phyloP scores from a whole-genome alignment of 2,888 invertebrate genomes.

The Scaptomyza parva region DNA sequence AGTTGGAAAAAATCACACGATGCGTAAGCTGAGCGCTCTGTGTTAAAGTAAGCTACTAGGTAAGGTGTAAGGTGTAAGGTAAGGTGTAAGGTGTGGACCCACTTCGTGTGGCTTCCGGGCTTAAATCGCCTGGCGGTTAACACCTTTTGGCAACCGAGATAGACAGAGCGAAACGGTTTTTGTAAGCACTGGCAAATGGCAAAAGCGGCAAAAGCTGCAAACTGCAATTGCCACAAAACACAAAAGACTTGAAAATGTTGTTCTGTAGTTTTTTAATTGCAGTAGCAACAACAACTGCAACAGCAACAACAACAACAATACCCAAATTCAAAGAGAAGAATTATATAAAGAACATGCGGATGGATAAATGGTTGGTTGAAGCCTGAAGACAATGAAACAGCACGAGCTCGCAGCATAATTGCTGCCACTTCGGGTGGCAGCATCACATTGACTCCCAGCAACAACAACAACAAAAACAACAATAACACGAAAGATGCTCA shows the following conservation, averaged over 20 bases:
- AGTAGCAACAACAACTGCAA: slow-evolving; percentile 2
- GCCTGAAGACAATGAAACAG: slow-evolving; percentile 5
- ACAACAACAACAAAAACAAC: background rate
- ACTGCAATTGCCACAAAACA: slow-evolving; percentile 12
- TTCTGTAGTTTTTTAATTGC: slow-evolving; percentile 54
- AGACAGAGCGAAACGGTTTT: slow-evolving; percentile 1
- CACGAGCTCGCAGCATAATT: slow-evolving; percentile 30
- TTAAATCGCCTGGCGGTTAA: slow-evolving; percentile 37
- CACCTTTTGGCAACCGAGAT: slow-evolving; percentile 32
- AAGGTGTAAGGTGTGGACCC: slow-evolving; percentile 3
- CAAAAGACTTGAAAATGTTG: slow-evolving; percentile 31
- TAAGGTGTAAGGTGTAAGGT: too few relatives aligned
- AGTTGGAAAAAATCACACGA: slow-evolving; percentile 24
- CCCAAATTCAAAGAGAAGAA: background rate
- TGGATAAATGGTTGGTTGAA: background rate
- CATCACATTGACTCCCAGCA: slow-evolving; percentile 1
- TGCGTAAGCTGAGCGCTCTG: slow-evolving; percentile 21
- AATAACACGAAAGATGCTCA: background rate
- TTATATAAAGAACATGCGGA: background rate
- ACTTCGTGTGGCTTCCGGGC: slow-evolving; percentile 31
- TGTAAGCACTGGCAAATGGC: slow-evolving; percentile 10
- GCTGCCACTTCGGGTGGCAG: slow-evolving; percentile 8
- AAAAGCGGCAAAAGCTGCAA: background rate
- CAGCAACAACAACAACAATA: background rate
- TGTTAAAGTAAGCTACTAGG: slow-evolving; percentile 23